phyloP scores from a whole-genome alignment of 2,888 invertebrate genomes.

The Slavum lentiscoides region DNA sequence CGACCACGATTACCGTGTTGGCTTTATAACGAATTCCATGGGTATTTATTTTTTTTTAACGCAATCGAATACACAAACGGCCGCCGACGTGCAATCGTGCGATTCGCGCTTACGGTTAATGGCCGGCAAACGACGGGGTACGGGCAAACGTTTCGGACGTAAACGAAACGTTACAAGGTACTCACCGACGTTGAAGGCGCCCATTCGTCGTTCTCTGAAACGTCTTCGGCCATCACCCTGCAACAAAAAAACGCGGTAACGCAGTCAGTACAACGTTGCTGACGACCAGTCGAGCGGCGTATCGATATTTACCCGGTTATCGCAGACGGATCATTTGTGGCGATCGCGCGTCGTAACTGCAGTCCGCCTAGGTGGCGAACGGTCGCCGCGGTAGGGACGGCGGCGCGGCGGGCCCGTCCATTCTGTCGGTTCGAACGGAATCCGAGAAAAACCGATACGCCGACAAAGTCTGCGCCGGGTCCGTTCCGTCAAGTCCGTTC shows the following conservation, averaged over 20 bases:
- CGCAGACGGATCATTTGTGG: not conserved
- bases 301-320: slow-evolving; percentile 14
- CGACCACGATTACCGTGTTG: too few relatives aligned
- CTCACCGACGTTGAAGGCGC: slow-evolving; percentile 28
- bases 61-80: too few relatives aligned
- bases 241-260: not conserved
- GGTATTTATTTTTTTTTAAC: too few relatives aligned
- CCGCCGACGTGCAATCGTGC: too few relatives aligned
- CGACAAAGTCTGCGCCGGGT: too few relatives aligned
- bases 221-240: slow-evolving; percentile 49
- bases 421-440: not conserved
- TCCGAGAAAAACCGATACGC: too few relatives aligned
- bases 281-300: not conserved
- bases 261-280: not conserved
- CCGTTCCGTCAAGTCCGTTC: not conserved
- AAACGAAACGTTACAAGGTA: not conserved
- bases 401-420: not conserved
- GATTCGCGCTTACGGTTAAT: too few relatives aligned
- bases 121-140: not conserved
- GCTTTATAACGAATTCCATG: too few relatives aligned
- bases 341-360: not conserved
- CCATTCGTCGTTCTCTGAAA: slow-evolving; percentile 32
- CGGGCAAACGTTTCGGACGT: not conserved
- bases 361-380: not conserved
- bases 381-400: not conserved